Percentiles rank a stretch among this genome's conserved stretches.
Conservation (phyloP, 2,888 invertebrate genomes). For the Cephus pygmeus region DNA sequence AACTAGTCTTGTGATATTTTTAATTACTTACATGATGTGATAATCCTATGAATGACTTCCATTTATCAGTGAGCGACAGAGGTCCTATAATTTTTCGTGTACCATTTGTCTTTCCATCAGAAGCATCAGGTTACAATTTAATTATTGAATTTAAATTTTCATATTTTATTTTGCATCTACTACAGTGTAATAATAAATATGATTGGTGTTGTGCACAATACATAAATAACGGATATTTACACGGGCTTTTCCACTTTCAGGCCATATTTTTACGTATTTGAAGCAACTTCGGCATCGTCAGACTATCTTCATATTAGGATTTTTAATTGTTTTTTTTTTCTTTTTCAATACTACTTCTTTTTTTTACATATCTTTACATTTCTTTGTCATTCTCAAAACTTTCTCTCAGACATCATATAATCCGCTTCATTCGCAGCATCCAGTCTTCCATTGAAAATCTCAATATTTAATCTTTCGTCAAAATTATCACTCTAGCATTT, state of each 20-base stretch:
- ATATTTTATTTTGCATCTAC: constrained; percentile 60
- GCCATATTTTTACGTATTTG: constrained; percentile 59
- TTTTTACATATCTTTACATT: constrained; percentile 57
- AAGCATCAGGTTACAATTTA: not conserved
- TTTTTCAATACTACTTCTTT: constrained; percentile 34
- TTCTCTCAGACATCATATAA: constrained; percentile 51
- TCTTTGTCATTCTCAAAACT: constrained; percentile 30
- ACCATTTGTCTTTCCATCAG: not conserved
- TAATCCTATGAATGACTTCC: not conserved
- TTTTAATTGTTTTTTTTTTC: constrained; percentile 10
- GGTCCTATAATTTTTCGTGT: not conserved
- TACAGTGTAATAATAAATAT: constrained; percentile 62
- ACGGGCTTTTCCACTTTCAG: constrained; percentile 55
- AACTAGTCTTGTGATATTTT: not conserved
- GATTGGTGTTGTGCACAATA: constrained; percentile 53
- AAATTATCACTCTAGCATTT: constrained; percentile 36
- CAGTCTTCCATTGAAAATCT: constrained; percentile 50
- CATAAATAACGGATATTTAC: constrained; percentile 60
- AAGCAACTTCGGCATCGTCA: constrained; percentile 42
- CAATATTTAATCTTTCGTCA: constrained; percentile 36
- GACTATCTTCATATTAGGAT: constrained; percentile 31
- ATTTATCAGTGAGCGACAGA: not conserved
- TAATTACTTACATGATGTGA: not conserved
- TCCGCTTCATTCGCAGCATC: constrained; percentile 44
- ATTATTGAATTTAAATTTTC: constrained; percentile 28